A percentile compares a stretch with the other conserved stretches of the same genome.
Evolutionary conservation across 2,888 invertebrate species (phyloP).

Genomic region (Pachydiplax longipennis): DNA sequence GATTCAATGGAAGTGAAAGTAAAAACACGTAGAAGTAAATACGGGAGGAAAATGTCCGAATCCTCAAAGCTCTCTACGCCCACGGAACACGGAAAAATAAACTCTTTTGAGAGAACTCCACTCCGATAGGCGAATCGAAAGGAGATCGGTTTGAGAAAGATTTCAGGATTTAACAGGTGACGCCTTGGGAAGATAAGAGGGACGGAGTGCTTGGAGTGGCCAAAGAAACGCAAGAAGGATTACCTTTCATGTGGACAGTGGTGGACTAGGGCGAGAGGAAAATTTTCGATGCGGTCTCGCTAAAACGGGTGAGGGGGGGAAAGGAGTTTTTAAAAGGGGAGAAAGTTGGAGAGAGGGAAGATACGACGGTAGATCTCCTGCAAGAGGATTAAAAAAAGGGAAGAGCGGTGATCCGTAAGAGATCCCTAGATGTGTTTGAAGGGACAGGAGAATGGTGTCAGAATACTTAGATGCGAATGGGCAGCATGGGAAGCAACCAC

Average conservation of each 20-base stretch:
- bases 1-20: neutral
- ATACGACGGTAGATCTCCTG: neutral
- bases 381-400: neutral
- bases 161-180: neutral
- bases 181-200: neutral
- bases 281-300: neutral
- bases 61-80: neutral
- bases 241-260: neutral
- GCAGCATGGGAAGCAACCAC: no score
- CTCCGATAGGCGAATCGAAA: neutral
- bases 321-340: neutral
- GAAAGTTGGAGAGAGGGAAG: neutral
- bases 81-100: neutral
- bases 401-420: neutral
- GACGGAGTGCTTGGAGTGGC: no score
- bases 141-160: neutral
- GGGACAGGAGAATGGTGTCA: no score
- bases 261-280: neutral
- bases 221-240: neutral
- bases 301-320: neutral
- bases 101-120: neutral
- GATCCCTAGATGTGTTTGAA: neutral
- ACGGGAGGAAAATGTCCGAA: neutral
- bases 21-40: neutral
- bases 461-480: no score